Conservation (phyloP, 2,113 vertebrate species). For the Chaenocephalus aceratus region DNA sequence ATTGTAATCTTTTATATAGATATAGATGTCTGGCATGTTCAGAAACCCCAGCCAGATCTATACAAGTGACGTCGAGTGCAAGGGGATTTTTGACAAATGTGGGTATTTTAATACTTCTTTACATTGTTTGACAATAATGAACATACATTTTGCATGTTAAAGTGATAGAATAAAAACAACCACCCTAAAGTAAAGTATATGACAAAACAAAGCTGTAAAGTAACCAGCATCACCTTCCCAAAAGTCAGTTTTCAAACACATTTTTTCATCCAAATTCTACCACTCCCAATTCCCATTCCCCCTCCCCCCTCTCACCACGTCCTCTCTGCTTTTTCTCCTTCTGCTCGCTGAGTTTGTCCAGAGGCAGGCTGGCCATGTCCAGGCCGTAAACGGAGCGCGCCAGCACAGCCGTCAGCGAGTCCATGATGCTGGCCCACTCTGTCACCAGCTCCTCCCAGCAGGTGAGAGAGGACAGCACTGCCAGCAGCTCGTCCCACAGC, state of each 20-base stretch:
- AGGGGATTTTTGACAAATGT: too few relatives aligned
- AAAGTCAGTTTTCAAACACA: background rate
- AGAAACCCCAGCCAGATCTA: too few relatives aligned
- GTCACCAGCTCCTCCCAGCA: constrained; percentile 96
- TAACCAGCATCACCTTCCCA: background rate
- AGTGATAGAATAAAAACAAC: background rate
- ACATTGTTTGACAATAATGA: background rate
- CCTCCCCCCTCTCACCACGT: constrained; percentile 85
- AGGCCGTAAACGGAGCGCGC: constrained; percentile 94
- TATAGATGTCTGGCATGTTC: too few relatives aligned
- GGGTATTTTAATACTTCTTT: too few relatives aligned
- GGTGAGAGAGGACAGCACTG: constrained; percentile 93
- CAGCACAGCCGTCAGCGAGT: constrained; percentile 94
- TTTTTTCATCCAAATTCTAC: constrained; percentile 3
- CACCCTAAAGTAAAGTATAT: background rate
- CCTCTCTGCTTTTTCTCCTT: constrained; percentile 98
- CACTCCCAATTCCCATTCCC: background rate
- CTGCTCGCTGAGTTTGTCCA: constrained; percentile 98
- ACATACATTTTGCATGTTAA: background rate
- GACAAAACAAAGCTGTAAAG: background rate
- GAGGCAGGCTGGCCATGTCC: constrained; percentile 94
- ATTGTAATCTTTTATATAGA: too few relatives aligned
- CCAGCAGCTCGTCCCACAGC: constrained; percentile 96
- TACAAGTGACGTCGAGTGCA: too few relatives aligned
- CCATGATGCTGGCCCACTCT: constrained; percentile 98